These are phyloP conservation scores for Takifugu bimaculatus DNA, from an alignment of 2,113 vertebrate species.

Conservation along the genomic window DNA sequence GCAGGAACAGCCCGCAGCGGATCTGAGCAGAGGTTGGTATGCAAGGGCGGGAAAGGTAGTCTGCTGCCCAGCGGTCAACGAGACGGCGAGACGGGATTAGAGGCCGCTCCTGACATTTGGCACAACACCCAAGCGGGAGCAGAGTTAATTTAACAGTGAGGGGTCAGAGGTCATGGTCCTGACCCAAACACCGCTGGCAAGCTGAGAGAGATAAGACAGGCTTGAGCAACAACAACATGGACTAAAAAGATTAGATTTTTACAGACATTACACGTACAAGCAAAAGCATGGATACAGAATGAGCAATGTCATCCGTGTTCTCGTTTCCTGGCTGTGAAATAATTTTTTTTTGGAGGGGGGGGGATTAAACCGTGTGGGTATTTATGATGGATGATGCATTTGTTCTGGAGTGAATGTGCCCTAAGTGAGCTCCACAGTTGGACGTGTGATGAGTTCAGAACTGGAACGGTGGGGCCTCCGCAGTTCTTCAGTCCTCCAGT, in stretches of 20 bases:
- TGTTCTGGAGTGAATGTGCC: conserved; percentile 8
- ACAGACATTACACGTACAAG: too few species aligned
- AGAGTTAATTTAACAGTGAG: conserved; percentile 62
- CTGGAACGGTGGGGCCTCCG: conserved; percentile 68
- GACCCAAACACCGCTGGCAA: conserved; percentile 31
- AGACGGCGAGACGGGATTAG: conserved; percentile 65
- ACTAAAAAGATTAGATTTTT: too few species aligned
- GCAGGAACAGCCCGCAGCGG: conserved; percentile 18
- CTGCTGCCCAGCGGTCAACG: conserved; percentile 36
- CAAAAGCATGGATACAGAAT: too few species aligned
- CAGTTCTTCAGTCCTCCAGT: conserved; percentile 81
- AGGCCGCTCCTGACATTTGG: conserved; percentile 64
- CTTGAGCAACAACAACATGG: conserved; percentile 3
- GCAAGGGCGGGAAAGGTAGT: conserved; percentile 44
- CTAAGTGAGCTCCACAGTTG: conserved; percentile 55
- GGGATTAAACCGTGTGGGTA: too few species aligned
- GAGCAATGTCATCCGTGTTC: too few species aligned
- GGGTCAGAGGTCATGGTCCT: conserved; percentile 52
- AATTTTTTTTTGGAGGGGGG: too few species aligned
- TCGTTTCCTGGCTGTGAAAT: too few species aligned
- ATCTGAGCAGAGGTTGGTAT: conserved; percentile 21
- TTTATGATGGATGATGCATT: background rate
- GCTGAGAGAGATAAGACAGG: conserved; percentile 22
- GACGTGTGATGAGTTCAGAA: conserved; percentile 67
- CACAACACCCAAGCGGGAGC: conserved; percentile 63